A percentile compares a stretch with the other conserved stretches of the same genome.
Evolutionary conservation across 2,888 invertebrate species (phyloP).

Genomic region (Caenorhabditis virilis): DNA sequence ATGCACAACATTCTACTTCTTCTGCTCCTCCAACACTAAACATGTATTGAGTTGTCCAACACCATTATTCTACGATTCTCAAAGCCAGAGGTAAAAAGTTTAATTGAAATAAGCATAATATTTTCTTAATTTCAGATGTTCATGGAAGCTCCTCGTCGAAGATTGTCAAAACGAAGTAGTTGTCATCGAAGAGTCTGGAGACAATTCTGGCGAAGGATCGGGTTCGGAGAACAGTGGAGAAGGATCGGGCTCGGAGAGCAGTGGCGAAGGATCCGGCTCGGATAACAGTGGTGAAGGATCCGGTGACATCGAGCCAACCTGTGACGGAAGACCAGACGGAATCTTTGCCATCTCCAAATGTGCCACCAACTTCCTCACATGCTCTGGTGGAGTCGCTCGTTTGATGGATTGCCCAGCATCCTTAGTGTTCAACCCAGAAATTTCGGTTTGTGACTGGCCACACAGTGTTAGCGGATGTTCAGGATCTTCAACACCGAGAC

Average conservation of each 20-base stretch:
- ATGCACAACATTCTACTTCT: constrained; percentile 28
- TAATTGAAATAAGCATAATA: too few relatives aligned
- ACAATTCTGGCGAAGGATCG: constrained; percentile 15
- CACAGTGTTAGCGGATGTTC: constrained; percentile 12
- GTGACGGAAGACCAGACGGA: constrained; percentile 18
- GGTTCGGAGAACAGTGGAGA: too few relatives aligned
- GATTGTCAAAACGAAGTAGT: constrained; percentile 7
- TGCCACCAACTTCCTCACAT: constrained; percentile 14
- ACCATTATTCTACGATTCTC: constrained; percentile 26
- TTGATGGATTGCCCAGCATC: constrained; percentile 27
- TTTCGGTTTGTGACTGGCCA: constrained; percentile 26
- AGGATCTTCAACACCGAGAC: constrained; percentile 5
- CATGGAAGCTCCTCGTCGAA: constrained; percentile 17
- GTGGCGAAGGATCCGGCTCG: constrained; percentile 21
- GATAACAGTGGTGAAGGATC: constrained; percentile 18
- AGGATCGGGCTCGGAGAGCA: constrained; percentile 13
- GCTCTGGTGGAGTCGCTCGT: constrained; percentile 23
- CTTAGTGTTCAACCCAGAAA: constrained; percentile 19
- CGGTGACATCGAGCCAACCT: constrained; percentile 15
- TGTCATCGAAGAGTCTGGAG: constrained; percentile 14
- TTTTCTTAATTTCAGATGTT: too few relatives aligned
- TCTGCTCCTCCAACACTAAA: constrained; percentile 18
- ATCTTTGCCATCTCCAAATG: constrained; percentile 14
- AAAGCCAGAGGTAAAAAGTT: constrained; percentile 12
- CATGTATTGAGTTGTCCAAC: constrained; percentile 32